These are phyloP conservation scores for Apostichopus parvimensis DNA, from an alignment of 35 echinoderm and acorn worm genomes.

Conservation along the genomic window DNA sequence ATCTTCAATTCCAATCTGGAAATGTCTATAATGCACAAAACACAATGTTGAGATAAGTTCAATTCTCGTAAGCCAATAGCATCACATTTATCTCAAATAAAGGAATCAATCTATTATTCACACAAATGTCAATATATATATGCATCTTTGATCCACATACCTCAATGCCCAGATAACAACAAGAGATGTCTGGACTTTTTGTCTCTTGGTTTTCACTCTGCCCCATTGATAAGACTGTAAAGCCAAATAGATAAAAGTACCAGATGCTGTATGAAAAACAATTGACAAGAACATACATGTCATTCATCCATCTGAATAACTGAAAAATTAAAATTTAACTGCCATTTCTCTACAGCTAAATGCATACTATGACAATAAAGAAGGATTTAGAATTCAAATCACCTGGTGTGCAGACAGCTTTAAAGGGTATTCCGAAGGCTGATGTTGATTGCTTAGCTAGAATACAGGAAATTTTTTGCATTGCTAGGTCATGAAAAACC, in stretches of 20 bases:
- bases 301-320: neutral
- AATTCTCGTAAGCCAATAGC: neutral
- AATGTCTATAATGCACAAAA: no score
- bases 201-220: slow-evolving; percentile 43
- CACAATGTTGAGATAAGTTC: neutral
- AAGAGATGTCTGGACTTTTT: slow-evolving; percentile 86
- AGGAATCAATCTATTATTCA: no score
- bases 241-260: slow-evolving; percentile 84
- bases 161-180: slow-evolving; percentile 84
- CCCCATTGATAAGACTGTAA: slow-evolving; percentile 85
- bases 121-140: no score
- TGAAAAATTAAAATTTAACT: neutral
- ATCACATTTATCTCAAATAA: no score
- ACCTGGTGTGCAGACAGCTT: neutral
- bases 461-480: no score
- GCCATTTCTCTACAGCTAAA: neutral
- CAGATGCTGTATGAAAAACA: slow-evolving; percentile 57
- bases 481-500: no score
- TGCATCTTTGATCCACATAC: slow-evolving; percentile 11
- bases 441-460: no score
- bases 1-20: no score
- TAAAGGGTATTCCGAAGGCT: no score
- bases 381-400: neutral
- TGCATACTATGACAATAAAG: neutral
- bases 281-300: neutral